These are phyloP conservation scores for Phenganax subtilis DNA, from an alignment of 92 coral and sea anemone genomes.

Conservation along the genomic window DNA sequence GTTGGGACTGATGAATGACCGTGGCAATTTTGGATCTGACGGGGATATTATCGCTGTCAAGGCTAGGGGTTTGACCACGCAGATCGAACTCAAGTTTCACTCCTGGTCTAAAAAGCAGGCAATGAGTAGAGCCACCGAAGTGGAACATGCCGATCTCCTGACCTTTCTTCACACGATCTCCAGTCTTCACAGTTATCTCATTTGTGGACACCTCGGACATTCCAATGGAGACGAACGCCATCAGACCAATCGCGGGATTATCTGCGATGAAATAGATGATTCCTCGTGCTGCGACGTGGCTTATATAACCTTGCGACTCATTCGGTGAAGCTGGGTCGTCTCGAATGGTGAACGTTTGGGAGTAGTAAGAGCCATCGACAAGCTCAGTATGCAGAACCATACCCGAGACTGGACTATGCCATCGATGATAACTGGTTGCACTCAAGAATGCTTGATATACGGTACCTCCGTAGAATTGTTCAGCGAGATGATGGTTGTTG, in stretches of 20 bases:
- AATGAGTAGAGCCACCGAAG: conserved; percentile 66
- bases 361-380: conserved; percentile 61
- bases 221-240: conserved; percentile 59
- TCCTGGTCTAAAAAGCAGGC: conserved; percentile 56
- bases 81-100: conserved; percentile 48
- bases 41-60: conserved; percentile 40
- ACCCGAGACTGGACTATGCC: conserved; percentile 70
- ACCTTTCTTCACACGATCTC: conserved; percentile 53
- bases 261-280: conserved; percentile 54
- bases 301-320: conserved; percentile 53
- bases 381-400: conserved; percentile 46
- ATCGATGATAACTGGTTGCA: conserved; percentile 62
- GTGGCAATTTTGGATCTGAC: conserved; percentile 47
- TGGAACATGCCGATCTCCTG: conserved; percentile 68
- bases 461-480: conserved; percentile 60
- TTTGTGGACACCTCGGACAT: conserved; percentile 58
- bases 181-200: conserved; percentile 51
- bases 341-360: conserved; percentile 43
- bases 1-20: conserved; percentile 40
- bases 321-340: conserved; percentile 56
- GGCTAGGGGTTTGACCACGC: conserved; percentile 53
- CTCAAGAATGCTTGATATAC: conserved; percentile 63
- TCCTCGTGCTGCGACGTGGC: conserved; percentile 58
- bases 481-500: conserved; percentile 42
- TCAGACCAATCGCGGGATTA: conserved; percentile 54